Percentiles rank a stretch among this genome's conserved stretches.
phyloP scores from a whole-genome alignment of 2,797 vertebrate species.

The Cirrhinus molitorella region DNA sequence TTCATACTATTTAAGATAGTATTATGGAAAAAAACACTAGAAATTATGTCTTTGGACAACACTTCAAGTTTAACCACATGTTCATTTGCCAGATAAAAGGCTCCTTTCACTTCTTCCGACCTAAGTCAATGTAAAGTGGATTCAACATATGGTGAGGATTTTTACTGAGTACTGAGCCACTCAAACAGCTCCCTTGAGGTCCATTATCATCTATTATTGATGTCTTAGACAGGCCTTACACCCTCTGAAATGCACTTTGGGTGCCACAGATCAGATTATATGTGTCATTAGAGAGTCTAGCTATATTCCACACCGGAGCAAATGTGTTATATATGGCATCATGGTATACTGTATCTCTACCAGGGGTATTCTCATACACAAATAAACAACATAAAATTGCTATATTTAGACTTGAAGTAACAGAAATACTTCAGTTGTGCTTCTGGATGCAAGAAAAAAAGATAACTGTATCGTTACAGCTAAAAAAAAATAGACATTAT shows the following conservation, averaged over 20 bases:
- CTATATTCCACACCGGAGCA: neutral
- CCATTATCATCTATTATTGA: conserved; percentile 74
- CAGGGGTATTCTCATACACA: conserved; percentile 8
- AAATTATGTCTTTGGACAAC: neutral
- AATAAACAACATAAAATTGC: neutral
- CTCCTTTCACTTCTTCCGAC: conserved; percentile 26
- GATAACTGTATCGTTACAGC: neutral
- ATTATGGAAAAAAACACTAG: neutral
- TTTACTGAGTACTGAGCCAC: conserved; percentile 64
- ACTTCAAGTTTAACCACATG: conserved; percentile 2
- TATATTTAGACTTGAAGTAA: conserved; percentile 13
- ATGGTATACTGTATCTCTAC: conserved; percentile 9
- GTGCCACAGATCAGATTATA: conserved; percentile 47
- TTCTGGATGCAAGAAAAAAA: neutral
- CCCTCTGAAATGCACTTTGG: conserved; percentile 63
- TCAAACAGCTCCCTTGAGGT: conserved; percentile 67
- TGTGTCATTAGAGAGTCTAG: conserved; percentile 13
- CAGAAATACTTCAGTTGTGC: neutral
- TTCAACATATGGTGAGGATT: conserved; percentile 70
- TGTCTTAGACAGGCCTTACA: conserved; percentile 63
- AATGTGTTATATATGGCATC: conserved; percentile 10
- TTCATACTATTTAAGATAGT: neutral
- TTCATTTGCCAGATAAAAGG: conserved; percentile 30
- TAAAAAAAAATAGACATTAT: neutral
- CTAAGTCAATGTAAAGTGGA: conserved; percentile 56